These are phyloP conservation scores for Poecilobothrus nobilitatus DNA, from an alignment of 2,888 invertebrate genomes.

Conservation along the genomic window DNA sequence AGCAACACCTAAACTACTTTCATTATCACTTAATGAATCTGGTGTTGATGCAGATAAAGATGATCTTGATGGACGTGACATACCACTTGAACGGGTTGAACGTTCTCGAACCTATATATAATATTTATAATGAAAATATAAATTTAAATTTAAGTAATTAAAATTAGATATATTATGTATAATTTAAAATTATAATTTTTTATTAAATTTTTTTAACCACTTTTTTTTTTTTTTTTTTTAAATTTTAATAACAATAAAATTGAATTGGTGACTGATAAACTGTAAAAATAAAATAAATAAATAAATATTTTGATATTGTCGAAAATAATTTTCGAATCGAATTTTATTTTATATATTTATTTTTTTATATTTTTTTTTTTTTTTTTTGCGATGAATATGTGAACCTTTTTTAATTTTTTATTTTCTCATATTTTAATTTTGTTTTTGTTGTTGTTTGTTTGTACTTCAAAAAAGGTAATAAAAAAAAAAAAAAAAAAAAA, in stretches of 20 bases:
- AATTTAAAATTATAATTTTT: too few relatives aligned
- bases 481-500: neutral
- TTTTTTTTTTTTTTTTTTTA: too few relatives aligned
- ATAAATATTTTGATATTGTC: too few relatives aligned
- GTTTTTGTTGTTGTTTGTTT: neutral
- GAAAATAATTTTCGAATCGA: too few relatives aligned
- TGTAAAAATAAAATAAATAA: too few relatives aligned
- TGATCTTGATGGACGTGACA: conserved; percentile 70
- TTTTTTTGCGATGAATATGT: neutral
- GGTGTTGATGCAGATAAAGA: conserved; percentile 80
- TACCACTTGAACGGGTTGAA: conserved; percentile 83
- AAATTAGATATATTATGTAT: too few relatives aligned
- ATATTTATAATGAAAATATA: conserved; percentile 11
- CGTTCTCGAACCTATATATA: conserved; percentile 83
- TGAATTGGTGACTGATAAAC: too few relatives aligned
- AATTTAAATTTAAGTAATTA: neutral
- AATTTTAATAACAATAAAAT: too few relatives aligned
- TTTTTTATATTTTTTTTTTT: neutral
- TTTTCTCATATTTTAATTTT: too few relatives aligned
- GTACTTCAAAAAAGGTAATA: too few relatives aligned
- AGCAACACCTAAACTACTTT: conserved; percentile 64
- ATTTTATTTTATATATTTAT: too few relatives aligned
- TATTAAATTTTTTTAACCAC: too few relatives aligned
- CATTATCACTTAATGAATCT: conserved; percentile 81
- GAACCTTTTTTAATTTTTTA: neutral